Percentiles rank a stretch among this genome's conserved stretches.
These are phyloP conservation scores for Drosophila paramelanica DNA, from an alignment of 2,888 invertebrate species.

Conservation along the genomic window DNA sequence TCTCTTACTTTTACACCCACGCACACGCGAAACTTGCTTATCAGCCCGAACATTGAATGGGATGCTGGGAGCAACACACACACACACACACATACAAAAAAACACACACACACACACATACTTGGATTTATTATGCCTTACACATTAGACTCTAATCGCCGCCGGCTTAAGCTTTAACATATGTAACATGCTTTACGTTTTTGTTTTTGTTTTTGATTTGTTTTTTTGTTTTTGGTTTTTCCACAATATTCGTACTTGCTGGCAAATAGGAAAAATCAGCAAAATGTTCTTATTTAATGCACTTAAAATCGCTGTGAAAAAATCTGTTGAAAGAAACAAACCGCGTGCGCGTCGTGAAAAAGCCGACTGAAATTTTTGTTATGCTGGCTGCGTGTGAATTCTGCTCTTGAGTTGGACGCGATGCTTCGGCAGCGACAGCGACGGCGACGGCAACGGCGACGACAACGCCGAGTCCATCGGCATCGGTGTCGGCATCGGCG, in stretches of 20 bases:
- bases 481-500: background rate
- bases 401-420: conserved; percentile 58
- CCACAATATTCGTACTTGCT: conserved; percentile 7
- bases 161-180: conserved; percentile 7
- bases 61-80: conserved; percentile 36
- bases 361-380: conserved; percentile 78
- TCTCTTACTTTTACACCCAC: background rate
- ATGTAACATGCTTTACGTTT: conserved; percentile 15
- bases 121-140: conserved; percentile 27
- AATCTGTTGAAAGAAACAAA: conserved; percentile 66
- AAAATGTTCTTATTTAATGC: conserved; percentile 12
- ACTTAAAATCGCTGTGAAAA: conserved; percentile 32
- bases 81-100: background rate
- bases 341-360: conserved; percentile 78
- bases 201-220: background rate
- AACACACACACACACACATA: background rate
- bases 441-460: conserved; percentile 19
- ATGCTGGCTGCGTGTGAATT: conserved; percentile 64
- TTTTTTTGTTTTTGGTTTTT: background rate
- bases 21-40: conserved; percentile 23
- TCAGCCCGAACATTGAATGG: conserved; percentile 27
- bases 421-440: conserved; percentile 27
- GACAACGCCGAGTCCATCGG: conserved; percentile 19
- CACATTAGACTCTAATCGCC: conserved; percentile 12
- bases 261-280: conserved; percentile 21